Conservation (phyloP, 2,113 vertebrate genomes). For the Silurus glanis region DNA sequence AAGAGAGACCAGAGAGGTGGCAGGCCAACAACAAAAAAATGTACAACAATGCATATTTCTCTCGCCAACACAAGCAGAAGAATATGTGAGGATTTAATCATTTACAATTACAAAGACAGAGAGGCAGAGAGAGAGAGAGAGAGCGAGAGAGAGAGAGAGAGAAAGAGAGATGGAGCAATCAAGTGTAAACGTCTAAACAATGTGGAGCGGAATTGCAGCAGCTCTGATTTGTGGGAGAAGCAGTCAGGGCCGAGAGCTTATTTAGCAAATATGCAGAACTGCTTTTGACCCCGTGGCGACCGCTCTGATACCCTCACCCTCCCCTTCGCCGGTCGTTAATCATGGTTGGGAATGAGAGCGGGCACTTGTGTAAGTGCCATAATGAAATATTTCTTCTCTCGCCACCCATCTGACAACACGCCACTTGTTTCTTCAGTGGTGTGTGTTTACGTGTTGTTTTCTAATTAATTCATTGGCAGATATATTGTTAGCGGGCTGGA, state of each 20-base stretch:
- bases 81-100: constrained; percentile 73
- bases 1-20: constrained; percentile 35
- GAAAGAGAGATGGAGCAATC: constrained; percentile 54
- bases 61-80: constrained; percentile 56
- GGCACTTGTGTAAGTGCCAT: constrained; percentile 58
- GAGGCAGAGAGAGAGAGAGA: constrained; percentile 39
- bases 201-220: constrained; percentile 59
- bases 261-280: constrained; percentile 71
- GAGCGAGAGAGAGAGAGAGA: background rate
- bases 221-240: constrained; percentile 65
- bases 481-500: constrained; percentile 30
- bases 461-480: constrained; percentile 55
- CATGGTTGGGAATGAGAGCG: constrained; percentile 65
- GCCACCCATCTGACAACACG: constrained; percentile 52
- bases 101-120: constrained; percentile 63
- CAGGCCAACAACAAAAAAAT: constrained; percentile 15
- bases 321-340: constrained; percentile 61
- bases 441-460: constrained; percentile 48
- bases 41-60: constrained; percentile 69
- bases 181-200: constrained; percentile 72
- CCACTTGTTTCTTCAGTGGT: constrained; percentile 46
- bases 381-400: constrained; percentile 49
- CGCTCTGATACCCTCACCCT: constrained; percentile 45
- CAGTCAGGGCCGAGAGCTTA: constrained; percentile 51
- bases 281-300: constrained; percentile 69